Percentiles rank a stretch among this genome's conserved stretches.
Conservation (phyloP, 53 echinoderm and acorn worm genomes). For the Hippasteria phrygiana region DNA sequence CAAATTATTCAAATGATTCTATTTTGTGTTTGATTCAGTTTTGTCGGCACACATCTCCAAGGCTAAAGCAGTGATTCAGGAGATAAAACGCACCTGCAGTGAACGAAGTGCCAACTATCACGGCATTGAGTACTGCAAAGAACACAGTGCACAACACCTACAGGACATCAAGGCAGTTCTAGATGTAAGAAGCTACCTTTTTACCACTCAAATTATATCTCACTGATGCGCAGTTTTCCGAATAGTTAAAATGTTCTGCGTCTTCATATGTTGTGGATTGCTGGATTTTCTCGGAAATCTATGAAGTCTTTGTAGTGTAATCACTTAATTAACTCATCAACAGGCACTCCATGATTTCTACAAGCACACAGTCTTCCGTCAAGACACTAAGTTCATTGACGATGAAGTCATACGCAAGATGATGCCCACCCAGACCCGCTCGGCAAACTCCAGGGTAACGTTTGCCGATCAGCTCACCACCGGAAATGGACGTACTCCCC, state of each 20-base stretch:
- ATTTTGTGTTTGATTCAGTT: too few species aligned
- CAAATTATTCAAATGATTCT: too few species aligned
- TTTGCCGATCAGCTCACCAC: constrained; percentile 27
- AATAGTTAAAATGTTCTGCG: too few species aligned
- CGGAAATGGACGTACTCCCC: constrained; percentile 16
- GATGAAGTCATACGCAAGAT: constrained; percentile 60
- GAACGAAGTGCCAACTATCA: constrained; percentile 71
- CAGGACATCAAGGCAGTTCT: constrained; percentile 81
- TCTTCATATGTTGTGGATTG: too few species aligned
- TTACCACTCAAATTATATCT: neutral
- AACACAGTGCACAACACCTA: constrained; percentile 81
- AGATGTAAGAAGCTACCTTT: constrained; percentile 60
- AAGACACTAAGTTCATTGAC: constrained; percentile 72
- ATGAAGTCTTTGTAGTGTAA: too few species aligned
- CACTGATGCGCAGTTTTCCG: neutral
- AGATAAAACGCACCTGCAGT: constrained; percentile 92
- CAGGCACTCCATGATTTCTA: constrained; percentile 86
- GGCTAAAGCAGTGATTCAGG: constrained; percentile 86
- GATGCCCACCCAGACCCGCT: constrained; percentile 19
- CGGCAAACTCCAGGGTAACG: constrained; percentile 54
- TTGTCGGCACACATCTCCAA: constrained; percentile 88
- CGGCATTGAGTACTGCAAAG: constrained; percentile 73
- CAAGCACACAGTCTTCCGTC: constrained; percentile 71
- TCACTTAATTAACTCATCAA: neutral
- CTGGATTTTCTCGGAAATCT: too few species aligned